Base-by-base conservation (phyloP, 2,888 invertebrate species). In the Leptinotarsa peninsularis region DNA sequence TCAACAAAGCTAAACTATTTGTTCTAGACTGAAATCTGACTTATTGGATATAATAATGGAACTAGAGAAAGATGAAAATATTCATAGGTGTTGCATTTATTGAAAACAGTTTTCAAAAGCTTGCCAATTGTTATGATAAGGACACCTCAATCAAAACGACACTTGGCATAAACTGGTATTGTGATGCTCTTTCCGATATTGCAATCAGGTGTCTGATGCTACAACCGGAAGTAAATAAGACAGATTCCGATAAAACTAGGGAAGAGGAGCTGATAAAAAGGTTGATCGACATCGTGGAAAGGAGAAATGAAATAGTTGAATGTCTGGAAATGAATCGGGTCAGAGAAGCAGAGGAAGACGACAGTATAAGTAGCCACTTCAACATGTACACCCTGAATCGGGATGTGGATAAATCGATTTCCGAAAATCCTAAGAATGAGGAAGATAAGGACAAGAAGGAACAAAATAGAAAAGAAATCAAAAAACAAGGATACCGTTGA, bases 301-400 rank as follows among this genome's bases (percentile, higher is more conserved):
- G 94, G 86, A 91, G 98, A 67, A 97, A 97, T 88, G 95, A 96
- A 88, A 95, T 98, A 72, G 94, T 98, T 49, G 96, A 98, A 86
- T 96, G 96, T 88, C 91, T 98, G 74, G 96, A 96, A 89, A 93
- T 94, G 90, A 96, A 96, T 89, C 90, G 96, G 69, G 90, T 94
- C 72, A 91, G 96, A 79, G 96, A 96, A 89, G 92, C 93, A 5
- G 95, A 95, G 85, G 96, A 96, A 88, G 96, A 96, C 88, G 91
- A 91, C 81, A 94, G 93, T 85, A 94, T 94, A 80, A 92, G 92
- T 77, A 90, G 91, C 77, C 93, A 93, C 81, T 91, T 95, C 87
- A 85, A 84, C 75, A 77, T 84, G 50, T 86, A 89, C 83, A 83
- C 86, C 84, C 89, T 90, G 4, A 91, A 90, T 85, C 89, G 90